A percentile compares a stretch with the other conserved stretches of the same genome.
These are phyloP conservation scores for Prunella strophiata DNA, from an alignment of 2,797 vertebrate genomes.

Conservation along the genomic window DNA sequence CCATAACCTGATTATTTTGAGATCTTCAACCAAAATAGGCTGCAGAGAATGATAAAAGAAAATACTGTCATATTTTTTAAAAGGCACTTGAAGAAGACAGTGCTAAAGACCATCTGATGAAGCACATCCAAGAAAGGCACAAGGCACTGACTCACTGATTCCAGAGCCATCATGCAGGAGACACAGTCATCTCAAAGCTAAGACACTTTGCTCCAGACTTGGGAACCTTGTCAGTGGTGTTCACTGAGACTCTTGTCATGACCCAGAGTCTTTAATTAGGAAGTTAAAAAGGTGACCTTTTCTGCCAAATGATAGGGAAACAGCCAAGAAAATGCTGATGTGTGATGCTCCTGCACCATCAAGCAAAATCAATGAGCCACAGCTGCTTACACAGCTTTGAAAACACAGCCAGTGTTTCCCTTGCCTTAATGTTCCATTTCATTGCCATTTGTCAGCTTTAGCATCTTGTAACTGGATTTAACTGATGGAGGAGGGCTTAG, in stretches of 20 bases:
- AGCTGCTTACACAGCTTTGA: slow-evolving; percentile 56
- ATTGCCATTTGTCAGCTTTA: slow-evolving; percentile 15
- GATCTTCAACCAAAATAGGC: background rate
- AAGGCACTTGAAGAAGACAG: background rate
- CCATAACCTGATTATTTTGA: background rate
- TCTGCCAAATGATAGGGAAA: background rate
- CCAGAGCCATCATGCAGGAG: background rate
- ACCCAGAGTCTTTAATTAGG: background rate
- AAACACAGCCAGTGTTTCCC: slow-evolving; percentile 17
- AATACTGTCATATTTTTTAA: background rate
- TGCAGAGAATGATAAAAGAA: background rate
- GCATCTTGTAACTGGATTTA: background rate
- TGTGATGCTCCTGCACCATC: background rate
- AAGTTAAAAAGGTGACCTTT: slow-evolving; percentile 35
- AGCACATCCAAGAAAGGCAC: background rate
- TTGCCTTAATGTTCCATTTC: background rate
- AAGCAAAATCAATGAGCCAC: slow-evolving; percentile 55
- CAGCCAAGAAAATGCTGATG: slow-evolving; percentile 2
- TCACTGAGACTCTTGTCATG: background rate
- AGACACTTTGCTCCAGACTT: background rate
- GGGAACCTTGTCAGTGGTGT: background rate
- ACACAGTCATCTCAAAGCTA: accelerated
- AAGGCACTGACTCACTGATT: background rate
- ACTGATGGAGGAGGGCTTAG: background rate
- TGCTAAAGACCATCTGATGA: background rate